phyloP scores from a whole-genome alignment of 1,140 invertebrate species.

The Lamellibrachia luymesi region DNA sequence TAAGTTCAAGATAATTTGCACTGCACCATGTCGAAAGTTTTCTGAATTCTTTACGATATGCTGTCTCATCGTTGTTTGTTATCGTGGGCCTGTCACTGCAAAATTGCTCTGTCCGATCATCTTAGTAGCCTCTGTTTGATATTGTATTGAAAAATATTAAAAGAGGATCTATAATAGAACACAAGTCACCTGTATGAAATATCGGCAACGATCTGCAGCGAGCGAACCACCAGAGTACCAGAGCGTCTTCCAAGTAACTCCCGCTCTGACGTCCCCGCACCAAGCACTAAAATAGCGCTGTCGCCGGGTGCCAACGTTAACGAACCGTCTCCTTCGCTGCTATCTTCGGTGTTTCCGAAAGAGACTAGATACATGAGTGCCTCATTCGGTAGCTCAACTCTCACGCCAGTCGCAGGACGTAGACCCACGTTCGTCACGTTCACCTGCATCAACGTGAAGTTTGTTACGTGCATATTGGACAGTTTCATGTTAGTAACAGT shows the following conservation, averaged over 20 bases:
- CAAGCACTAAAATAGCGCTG: slow-evolving; percentile 19
- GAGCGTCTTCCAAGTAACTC: slow-evolving; percentile 26
- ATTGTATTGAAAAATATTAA: neutral
- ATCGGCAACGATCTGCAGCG: slow-evolving; percentile 15
- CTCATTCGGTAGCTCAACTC: slow-evolving; percentile 28
- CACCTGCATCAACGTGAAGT: slow-evolving; percentile 19
- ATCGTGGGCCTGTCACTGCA: no score
- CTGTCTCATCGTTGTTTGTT: no score
- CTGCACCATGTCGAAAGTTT: no score
- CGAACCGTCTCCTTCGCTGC: neutral
- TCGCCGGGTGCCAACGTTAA: slow-evolving; percentile 23
- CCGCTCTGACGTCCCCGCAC: slow-evolving; percentile 6
- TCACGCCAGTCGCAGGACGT: slow-evolving; percentile 25
- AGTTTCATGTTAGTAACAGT: no score
- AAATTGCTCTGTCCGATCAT: no score
- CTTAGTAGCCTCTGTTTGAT: neutral
- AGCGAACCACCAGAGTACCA: slow-evolving; percentile 29
- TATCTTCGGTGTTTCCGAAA: slow-evolving; percentile 12
- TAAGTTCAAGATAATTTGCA: no score
- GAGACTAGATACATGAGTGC: slow-evolving; percentile 26
- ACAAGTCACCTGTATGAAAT: slow-evolving; percentile 8
- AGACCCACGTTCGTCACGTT: slow-evolving; percentile 31
- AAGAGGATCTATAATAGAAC: neutral
- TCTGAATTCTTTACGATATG: no score
- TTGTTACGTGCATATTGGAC: neutral